Percentiles rank a stretch among this genome's conserved stretches.
Evolutionary conservation across 1,140 invertebrate species (phyloP).

Genomic region (Diachasmimorpha longicaudata): DNA sequence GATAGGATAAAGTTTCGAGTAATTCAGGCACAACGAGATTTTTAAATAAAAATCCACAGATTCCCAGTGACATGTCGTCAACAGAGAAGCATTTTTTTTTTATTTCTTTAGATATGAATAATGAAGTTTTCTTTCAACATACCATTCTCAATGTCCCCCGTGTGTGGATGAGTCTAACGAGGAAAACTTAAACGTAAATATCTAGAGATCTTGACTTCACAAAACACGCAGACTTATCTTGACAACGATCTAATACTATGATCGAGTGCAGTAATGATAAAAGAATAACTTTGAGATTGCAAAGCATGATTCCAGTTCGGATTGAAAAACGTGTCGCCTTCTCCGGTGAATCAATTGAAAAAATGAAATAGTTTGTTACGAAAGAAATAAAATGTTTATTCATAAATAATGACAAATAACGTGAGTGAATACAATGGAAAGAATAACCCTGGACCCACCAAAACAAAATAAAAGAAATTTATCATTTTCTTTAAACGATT

Average conservation of each 20-base stretch:
- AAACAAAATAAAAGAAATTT: slow-evolving; percentile 32
- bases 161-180: slow-evolving; percentile 51
- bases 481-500: slow-evolving; percentile 1
- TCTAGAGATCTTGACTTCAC: slow-evolving; percentile 3
- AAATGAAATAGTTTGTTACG: background rate
- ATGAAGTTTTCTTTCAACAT: slow-evolving; percentile 52
- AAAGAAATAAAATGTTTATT: slow-evolving; percentile 39
- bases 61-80: background rate
- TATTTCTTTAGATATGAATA: slow-evolving; percentile 36
- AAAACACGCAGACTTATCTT: background rate
- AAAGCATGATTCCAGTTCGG: background rate
- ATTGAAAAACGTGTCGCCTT: background rate
- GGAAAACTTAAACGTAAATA: slow-evolving; percentile 29
- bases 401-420: slow-evolving; percentile 41
- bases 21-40: background rate
- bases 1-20: background rate
- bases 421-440: slow-evolving; percentile 37
- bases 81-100: slow-evolving; percentile 1
- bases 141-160: slow-evolving; percentile 58
- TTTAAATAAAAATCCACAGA: background rate
- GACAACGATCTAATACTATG: background rate
- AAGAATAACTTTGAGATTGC: background rate
- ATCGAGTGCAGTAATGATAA: background rate
- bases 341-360: background rate
- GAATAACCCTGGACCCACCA: slow-evolving; percentile 35